phyloP scores from a whole-genome alignment of 2,797 vertebrate species.

The Momotus momota region DNA sequence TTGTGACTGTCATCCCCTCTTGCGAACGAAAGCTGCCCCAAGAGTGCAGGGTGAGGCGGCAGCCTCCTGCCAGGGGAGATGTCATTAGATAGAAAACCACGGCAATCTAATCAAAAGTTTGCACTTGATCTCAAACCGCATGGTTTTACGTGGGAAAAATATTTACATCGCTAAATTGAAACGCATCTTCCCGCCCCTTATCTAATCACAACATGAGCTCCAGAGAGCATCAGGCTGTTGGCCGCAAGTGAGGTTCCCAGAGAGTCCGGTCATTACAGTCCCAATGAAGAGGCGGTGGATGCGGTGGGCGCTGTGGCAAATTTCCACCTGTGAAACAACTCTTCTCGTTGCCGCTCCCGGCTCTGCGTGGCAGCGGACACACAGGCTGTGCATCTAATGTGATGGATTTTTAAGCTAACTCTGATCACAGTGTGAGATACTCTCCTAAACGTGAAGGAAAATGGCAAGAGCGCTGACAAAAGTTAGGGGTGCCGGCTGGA shows the following conservation, averaged over 20 bases:
- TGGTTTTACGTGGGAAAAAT: accelerated
- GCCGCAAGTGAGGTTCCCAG: accelerated
- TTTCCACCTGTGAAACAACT: accelerated
- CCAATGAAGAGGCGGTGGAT: accelerated
- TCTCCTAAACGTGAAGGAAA: not conserved
- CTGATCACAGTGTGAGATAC: accelerated
- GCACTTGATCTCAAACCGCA: accelerated
- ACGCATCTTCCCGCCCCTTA: not conserved
- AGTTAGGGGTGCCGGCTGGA: not conserved
- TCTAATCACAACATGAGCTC: not conserved
- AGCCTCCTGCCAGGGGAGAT: not conserved
- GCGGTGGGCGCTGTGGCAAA: not conserved
- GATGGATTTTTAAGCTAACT: not conserved
- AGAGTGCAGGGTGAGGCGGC: not conserved
- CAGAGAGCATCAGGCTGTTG: not conserved
- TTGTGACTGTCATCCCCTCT: not conserved
- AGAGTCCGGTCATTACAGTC: accelerated
- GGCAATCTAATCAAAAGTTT: not conserved
- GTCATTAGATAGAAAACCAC: accelerated
- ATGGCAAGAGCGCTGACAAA: not conserved
- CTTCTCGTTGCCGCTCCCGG: accelerated
- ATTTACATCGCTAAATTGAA: not conserved
- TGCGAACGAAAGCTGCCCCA: accelerated
- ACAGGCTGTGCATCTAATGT: accelerated
- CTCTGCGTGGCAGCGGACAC: accelerated